Base-by-base conservation (phyloP, 1,140 invertebrate species). In the Venustaconcha ellipsiformis region DNA sequence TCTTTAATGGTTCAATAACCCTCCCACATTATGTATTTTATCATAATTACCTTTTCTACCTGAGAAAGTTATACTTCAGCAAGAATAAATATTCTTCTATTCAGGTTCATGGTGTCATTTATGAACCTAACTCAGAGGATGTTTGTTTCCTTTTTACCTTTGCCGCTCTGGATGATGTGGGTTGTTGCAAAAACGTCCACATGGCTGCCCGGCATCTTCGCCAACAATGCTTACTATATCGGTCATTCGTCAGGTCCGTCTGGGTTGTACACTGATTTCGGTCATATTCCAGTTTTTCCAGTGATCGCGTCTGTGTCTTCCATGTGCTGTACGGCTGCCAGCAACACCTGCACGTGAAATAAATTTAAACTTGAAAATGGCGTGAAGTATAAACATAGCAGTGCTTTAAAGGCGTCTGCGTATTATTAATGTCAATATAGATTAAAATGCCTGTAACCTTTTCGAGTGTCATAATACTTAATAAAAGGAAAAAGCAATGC, bases 291-390 rank as follows among this genome's bases (percentile, higher is more conserved):
- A 88, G 74, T 63, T 88, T 87, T 74, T 88, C 84, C 57, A 88
- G 74, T 1, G 84, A 86, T n/a, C 80, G 75, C 68, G 84, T 86
- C 75, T 88, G 87, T 13, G 85, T 88, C 79, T 88, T 88, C 87
- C 87, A 88, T 5, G 87, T 88, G 74, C 87, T 87, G 69, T 87
- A 89, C 26, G 87, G 81, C 26, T 85, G 84, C 85, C 86, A 88
- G 75, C 88, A 89, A 67, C 88, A 89, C 20, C 85, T 70, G n/a
- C 58, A 57, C 37, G 37, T 48, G 37, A 6, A 48, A 48, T 48
- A 48, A 6, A 48, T 48, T 8, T 8, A 48, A 48, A 48, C 37
- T 48, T 48, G 37, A 48, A 48, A 48, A 48, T 48, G 37, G 37
- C 37, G 11, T 48, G 37, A 11, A 48, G 37, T 48, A 8, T 48